Evolutionary conservation across 2,797 vertebrate genomes (phyloP).

Genomic region (Hydrolagus colliei): DNA sequence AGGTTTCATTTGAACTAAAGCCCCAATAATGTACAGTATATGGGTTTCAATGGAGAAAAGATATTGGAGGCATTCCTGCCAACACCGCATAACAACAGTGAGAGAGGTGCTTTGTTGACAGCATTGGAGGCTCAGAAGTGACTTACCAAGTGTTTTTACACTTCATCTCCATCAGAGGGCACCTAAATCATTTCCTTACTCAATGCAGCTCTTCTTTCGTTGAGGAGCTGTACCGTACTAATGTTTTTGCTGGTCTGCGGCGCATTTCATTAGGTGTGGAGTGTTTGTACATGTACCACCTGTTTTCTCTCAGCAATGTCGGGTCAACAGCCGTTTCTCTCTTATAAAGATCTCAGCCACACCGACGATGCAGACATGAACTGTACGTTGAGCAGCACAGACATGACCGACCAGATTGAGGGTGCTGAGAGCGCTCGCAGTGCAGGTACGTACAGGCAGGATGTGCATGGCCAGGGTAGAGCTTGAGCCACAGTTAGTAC

Average conservation of each 20-base stretch:
- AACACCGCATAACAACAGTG: too few species aligned
- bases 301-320: neutral
- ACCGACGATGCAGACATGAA: neutral
- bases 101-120: too few species aligned
- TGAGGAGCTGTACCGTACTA: neutral
- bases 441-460: neutral
- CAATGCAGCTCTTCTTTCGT: neutral
- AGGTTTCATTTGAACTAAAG: too few species aligned
- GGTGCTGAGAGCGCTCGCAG: neutral
- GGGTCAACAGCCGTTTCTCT: neutral
- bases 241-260: slow-evolving; percentile 11
- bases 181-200: neutral
- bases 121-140: neutral
- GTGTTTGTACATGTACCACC: neutral
- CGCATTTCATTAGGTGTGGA: slow-evolving; percentile 21
- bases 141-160: neutral
- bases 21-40: too few species aligned
- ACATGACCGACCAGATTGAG: neutral
- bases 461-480: neutral
- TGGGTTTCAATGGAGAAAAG: too few species aligned
- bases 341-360: slow-evolving; percentile 10
- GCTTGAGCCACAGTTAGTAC: neutral
- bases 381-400: neutral
- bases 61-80: too few species aligned
- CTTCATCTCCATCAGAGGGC: slow-evolving; percentile 6